Conservation (phyloP, 2,888 invertebrate genomes). For the Spicauda simplicius region DNA sequence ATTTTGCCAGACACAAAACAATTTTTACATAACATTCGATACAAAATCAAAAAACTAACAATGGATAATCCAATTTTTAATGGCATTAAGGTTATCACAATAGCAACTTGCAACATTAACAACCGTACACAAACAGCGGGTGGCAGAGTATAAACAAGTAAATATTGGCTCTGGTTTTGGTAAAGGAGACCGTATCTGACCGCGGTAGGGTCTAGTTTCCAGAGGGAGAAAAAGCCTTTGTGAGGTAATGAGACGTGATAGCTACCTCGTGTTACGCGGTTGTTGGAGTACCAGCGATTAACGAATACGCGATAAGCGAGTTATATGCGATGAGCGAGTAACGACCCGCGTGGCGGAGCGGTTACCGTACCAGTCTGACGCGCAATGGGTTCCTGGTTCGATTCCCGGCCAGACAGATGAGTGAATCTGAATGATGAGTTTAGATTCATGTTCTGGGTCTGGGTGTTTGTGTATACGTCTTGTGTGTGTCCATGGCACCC, state of each 20-base stretch:
- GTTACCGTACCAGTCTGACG: no score
- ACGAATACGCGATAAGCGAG: not conserved
- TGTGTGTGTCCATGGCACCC: no score
- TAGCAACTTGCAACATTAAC: constrained; percentile 53
- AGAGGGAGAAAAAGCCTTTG: constrained; percentile 25
- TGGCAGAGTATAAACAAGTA: constrained; percentile 47
- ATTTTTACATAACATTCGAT: no score
- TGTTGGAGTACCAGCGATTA: not conserved
- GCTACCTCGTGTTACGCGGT: constrained; percentile 25
- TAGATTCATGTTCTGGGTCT: no score
- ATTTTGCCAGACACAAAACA: no score
- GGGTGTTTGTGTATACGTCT: no score
- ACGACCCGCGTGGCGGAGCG: no score
- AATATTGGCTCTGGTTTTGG: constrained; percentile 22
- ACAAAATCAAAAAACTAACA: constrained; percentile 37
- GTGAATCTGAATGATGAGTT: no score
- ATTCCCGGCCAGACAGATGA: no score
- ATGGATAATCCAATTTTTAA: constrained; percentile 68
- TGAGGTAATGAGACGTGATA: constrained; percentile 42
- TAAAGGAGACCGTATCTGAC: not conserved
- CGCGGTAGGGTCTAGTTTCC: not conserved
- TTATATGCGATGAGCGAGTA: no score
- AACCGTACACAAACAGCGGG: constrained; percentile 58
- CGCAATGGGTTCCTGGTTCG: no score
- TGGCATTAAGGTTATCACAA: constrained; percentile 39